Evolutionary conservation across 2,888 invertebrate species (phyloP).

Genomic region (Dicyrtomina minuta): DNA sequence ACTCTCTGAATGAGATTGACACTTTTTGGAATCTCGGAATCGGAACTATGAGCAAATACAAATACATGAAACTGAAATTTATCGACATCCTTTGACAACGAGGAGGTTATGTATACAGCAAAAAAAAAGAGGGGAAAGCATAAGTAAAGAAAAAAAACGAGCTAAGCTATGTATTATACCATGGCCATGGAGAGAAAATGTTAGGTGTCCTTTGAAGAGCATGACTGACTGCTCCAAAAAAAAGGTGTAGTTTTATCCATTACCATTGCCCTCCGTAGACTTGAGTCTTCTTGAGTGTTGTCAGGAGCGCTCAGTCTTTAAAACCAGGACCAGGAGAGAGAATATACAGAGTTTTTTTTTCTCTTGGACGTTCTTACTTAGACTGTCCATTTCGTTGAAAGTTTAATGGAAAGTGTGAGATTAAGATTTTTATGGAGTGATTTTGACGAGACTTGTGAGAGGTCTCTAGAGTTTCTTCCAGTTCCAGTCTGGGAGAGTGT

Average conservation of each 20-base stretch:
- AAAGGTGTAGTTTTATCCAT: too few relatives aligned
- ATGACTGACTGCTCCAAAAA: too few relatives aligned
- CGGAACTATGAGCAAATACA: not conserved
- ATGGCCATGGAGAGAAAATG: too few relatives aligned
- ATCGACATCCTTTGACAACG: too few relatives aligned
- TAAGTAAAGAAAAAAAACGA: not conserved
- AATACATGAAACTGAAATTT: not conserved
- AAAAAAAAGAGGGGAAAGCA: not conserved
- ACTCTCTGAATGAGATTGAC: slow-evolving; percentile 19
- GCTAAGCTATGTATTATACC: not conserved
- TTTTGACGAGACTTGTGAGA: slow-evolving; percentile 22
- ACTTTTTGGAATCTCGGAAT: not conserved
- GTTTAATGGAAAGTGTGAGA: slow-evolving; percentile 26
- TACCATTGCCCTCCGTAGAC: too few relatives aligned
- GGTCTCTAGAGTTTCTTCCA: slow-evolving; percentile 8
- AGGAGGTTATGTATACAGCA: not conserved
- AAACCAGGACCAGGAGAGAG: too few relatives aligned
- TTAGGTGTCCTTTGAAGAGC: too few relatives aligned
- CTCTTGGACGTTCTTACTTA: slow-evolving; percentile 1
- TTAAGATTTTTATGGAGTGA: slow-evolving; percentile 28
- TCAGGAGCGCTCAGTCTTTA: too few relatives aligned
- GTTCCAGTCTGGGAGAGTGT: not conserved
- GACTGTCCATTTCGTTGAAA: slow-evolving; percentile 24
- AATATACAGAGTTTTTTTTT: not conserved
- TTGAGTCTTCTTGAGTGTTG: too few relatives aligned